Conservation (phyloP, 2,797 vertebrate species). For the Sylvilagus floridanus region DNA sequence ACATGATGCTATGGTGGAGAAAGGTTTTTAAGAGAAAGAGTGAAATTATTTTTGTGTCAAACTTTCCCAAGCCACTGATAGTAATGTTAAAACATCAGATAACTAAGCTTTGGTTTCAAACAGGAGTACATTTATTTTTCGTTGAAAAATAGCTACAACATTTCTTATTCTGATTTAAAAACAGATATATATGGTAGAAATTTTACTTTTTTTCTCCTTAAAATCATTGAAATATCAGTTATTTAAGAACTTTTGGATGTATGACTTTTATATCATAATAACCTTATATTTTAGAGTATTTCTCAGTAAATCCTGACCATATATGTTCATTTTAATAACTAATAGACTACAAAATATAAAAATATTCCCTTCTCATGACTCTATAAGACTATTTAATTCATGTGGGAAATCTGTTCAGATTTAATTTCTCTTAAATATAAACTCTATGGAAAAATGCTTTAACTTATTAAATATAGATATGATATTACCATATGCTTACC, state of each 20-base stretch:
- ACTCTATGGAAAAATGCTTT: not conserved
- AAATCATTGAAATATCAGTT: not conserved
- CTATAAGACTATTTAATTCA: not conserved
- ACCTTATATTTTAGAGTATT: not conserved
- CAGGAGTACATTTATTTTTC: not conserved
- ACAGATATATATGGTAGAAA: not conserved
- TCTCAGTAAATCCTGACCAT: not conserved
- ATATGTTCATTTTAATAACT: not conserved
- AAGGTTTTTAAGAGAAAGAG: not conserved
- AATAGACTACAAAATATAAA: not conserved
- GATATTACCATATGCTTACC: not conserved
- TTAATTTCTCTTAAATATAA: constrained; percentile 32
- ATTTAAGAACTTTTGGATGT: not conserved
- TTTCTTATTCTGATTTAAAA: constrained; percentile 15
- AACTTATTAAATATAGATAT: constrained; percentile 19
- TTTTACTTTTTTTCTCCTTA: not conserved
- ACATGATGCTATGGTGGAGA: not conserved
- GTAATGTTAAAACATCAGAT: not conserved
- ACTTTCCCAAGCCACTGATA: not conserved
- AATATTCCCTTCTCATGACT: not conserved
- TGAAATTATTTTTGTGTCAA: not conserved
- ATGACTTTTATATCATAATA: not conserved
- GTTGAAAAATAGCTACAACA: not conserved
- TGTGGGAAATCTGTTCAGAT: not conserved
- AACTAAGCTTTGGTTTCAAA: not conserved